These are phyloP conservation scores for Pantelozetes paolii DNA, from an alignment of 2,888 invertebrate genomes.

Conservation along the genomic window DNA sequence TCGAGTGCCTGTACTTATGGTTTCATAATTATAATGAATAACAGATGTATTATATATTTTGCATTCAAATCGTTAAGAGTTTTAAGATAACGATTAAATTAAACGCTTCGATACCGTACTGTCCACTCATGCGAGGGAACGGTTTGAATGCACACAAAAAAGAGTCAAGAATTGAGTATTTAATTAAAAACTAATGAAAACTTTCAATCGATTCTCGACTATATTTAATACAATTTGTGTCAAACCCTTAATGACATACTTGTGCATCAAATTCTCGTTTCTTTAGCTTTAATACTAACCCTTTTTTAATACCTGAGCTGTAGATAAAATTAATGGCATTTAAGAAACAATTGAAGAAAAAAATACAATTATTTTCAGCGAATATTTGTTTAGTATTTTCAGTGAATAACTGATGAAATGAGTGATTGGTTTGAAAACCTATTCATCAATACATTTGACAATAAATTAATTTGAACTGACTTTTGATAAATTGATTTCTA, in stretches of 20 bases:
- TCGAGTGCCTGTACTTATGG: constrained; percentile 8
- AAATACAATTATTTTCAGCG: too few species aligned
- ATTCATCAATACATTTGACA: neutral
- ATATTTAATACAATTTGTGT: neutral
- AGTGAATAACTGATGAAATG: neutral
- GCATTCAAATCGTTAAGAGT: neutral
- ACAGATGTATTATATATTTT: constrained; percentile 27
- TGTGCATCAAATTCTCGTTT: too few species aligned
- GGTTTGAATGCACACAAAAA: neutral
- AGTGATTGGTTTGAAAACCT: neutral
- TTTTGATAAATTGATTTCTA: neutral
- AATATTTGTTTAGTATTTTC: neutral
- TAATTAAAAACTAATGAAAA: constrained; percentile 33
- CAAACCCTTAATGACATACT: too few species aligned
- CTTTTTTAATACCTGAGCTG: too few species aligned
- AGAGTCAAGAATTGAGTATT: neutral
- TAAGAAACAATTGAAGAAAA: too few species aligned
- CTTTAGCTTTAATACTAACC: too few species aligned
- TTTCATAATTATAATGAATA: constrained; percentile 18
- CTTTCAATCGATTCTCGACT: neutral
- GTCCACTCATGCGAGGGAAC: constrained; percentile 16
- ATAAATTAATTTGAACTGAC: constrained; percentile 2
- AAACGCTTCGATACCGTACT: constrained; percentile 28
- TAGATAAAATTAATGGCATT: too few species aligned
- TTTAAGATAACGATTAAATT: constrained; percentile 17